Evolutionary conservation across 1,140 invertebrate species (phyloP).

Genomic region (Drosophila yakuba): DNA sequence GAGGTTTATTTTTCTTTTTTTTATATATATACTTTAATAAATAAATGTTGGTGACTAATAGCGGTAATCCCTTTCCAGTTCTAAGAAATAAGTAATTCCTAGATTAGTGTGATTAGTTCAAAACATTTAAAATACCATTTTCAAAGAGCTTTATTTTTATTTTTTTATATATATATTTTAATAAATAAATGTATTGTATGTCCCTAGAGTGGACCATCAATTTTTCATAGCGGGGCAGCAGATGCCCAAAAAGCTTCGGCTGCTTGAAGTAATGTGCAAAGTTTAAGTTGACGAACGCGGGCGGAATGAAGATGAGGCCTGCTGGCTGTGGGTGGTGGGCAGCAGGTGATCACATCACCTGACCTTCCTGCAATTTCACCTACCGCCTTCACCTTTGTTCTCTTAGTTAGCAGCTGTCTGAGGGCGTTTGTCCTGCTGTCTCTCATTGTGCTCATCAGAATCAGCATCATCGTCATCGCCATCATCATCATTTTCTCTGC

Average conservation of each 20-base stretch:
- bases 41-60: background rate
- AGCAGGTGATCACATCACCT: constrained; percentile 40
- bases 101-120: background rate
- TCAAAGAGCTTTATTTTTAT: background rate
- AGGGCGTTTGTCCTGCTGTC: constrained; percentile 32
- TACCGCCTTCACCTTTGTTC: background rate
- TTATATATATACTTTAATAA: too few species aligned
- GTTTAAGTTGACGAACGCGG: constrained; percentile 42
- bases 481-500: constrained; percentile 38
- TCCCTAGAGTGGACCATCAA: constrained; percentile 12
- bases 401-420: constrained; percentile 39
- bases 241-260: constrained; percentile 21
- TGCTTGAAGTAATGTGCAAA: constrained; percentile 41
- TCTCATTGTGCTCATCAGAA: constrained; percentile 25
- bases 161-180: too few species aligned
- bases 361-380: constrained; percentile 28
- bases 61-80: too few species aligned
- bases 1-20: background rate
- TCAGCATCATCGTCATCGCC: constrained; percentile 30
- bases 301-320: constrained; percentile 27
- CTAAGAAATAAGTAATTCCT: background rate
- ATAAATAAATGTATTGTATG: background rate
- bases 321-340: background rate
- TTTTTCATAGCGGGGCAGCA: constrained; percentile 2
- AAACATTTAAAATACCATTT: background rate